These are phyloP conservation scores for Noctua comes DNA, from an alignment of 2,888 invertebrate genomes.

Conservation along the genomic window DNA sequence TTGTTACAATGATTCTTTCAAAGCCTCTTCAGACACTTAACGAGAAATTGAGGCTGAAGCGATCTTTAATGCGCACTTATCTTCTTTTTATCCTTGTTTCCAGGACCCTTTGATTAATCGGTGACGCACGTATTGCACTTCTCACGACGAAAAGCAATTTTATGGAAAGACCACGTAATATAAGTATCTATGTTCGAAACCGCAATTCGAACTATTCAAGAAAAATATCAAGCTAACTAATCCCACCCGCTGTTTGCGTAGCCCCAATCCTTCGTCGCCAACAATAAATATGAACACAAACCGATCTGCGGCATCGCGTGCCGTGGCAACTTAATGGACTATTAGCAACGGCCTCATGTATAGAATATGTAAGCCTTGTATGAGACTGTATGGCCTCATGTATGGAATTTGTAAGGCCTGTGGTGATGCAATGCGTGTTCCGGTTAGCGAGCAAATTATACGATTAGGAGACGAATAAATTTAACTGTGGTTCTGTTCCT, in stretches of 20 bases:
- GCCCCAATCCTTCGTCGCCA: slow-evolving; percentile 72
- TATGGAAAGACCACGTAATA: background rate
- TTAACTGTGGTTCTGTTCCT: background rate
- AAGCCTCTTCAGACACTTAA: background rate
- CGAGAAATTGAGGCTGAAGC: background rate
- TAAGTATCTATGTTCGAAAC: background rate
- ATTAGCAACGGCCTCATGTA: slow-evolving; percentile 75
- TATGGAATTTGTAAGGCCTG: slow-evolving; percentile 62
- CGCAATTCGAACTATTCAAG: too few species aligned
- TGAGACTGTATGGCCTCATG: slow-evolving; percentile 56
- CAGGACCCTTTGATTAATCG: background rate
- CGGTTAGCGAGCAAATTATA: slow-evolving; percentile 21
- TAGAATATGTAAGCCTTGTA: slow-evolving; percentile 66
- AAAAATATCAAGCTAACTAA: background rate
- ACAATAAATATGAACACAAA: slow-evolving; percentile 85
- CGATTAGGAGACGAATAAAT: background rate
- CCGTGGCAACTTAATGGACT: slow-evolving; percentile 86
- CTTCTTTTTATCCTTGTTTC: background rate
- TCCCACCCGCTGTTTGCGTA: slow-evolving; percentile 51
- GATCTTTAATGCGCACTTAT: background rate
- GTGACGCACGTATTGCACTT: background rate
- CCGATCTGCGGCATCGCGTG: slow-evolving; percentile 83
- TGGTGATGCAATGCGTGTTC: slow-evolving; percentile 55
- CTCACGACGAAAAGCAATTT: background rate
- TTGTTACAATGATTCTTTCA: background rate